phyloP scores from a whole-genome alignment of 2,888 invertebrate genomes.

The Luperina nickerlii region DNA sequence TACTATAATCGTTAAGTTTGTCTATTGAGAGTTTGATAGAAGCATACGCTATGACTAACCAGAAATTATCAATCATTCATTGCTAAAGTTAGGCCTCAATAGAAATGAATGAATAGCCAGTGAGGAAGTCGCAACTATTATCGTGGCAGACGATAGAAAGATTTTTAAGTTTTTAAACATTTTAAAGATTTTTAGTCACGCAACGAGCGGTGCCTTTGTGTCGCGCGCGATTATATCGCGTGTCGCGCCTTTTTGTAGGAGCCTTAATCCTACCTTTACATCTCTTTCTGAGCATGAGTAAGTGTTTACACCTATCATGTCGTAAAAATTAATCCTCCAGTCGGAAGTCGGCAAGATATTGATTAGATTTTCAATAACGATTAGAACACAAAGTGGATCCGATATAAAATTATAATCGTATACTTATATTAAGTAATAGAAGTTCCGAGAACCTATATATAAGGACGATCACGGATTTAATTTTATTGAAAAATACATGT shows the following conservation, averaged over 20 bases:
- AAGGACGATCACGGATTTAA: conserved; percentile 2
- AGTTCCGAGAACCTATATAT: conserved; percentile 25
- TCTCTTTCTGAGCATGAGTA: neutral
- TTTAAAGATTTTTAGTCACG: too few relatives aligned
- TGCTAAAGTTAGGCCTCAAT: neutral
- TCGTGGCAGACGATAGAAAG: too few relatives aligned
- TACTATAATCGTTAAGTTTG: neutral
- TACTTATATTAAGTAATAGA: neutral
- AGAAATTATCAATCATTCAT: neutral
- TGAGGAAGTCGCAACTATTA: neutral
- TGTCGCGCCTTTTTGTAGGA: too few relatives aligned
- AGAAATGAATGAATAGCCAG: neutral
- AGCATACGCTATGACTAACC: neutral
- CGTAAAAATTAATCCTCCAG: conserved; percentile 16
- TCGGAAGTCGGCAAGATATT: conserved; percentile 27
- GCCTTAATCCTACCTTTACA: neutral
- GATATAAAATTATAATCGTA: conserved; percentile 29
- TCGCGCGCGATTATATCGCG: too few relatives aligned
- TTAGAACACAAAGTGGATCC: conserved; percentile 39
- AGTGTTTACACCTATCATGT: conserved; percentile 2
- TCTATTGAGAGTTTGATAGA: neutral
- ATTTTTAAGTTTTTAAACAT: too few relatives aligned
- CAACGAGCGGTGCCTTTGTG: too few relatives aligned
- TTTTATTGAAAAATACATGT: conserved; percentile 13
- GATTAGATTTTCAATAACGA: conserved; percentile 37